These are phyloP conservation scores for Gymnosoma rotundatum DNA, from an alignment of 2,888 invertebrate genomes.

Conservation along the genomic window DNA sequence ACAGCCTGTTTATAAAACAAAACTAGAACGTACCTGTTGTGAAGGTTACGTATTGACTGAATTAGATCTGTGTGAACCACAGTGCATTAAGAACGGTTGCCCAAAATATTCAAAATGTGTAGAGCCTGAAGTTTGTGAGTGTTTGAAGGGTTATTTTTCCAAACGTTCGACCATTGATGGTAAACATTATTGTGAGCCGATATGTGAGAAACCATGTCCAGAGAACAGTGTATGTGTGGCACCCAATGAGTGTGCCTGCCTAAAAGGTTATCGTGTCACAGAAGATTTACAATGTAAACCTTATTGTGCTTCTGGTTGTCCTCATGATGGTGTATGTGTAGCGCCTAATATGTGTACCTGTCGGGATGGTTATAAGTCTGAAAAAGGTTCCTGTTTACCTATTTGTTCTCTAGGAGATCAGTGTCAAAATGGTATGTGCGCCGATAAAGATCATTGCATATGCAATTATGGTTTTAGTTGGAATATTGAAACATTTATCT, in stretches of 20 bases:
- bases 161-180: slow-evolving; percentile 70
- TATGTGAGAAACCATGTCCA: slow-evolving; percentile 73
- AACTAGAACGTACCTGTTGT: slow-evolving; percentile 73
- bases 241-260: slow-evolving; percentile 76
- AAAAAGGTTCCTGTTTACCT: slow-evolving; percentile 73
- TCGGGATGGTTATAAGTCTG: slow-evolving; percentile 21
- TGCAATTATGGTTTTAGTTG: slow-evolving; percentile 73
- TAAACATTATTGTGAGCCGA: slow-evolving; percentile 76
- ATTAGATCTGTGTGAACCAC: slow-evolving; percentile 75
- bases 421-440: slow-evolving; percentile 75
- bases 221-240: slow-evolving; percentile 73
- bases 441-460: slow-evolving; percentile 71
- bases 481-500: slow-evolving; percentile 64
- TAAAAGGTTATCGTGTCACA: slow-evolving; percentile 69
- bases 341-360: slow-evolving; percentile 49
- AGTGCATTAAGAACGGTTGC: slow-evolving; percentile 74
- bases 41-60: slow-evolving; percentile 74
- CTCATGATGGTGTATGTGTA: slow-evolving; percentile 47
- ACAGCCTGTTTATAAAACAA: slow-evolving; percentile 71
- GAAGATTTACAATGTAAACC: slow-evolving; percentile 35
- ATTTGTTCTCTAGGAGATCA: slow-evolving; percentile 73
- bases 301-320: slow-evolving; percentile 54
- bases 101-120: slow-evolving; percentile 75
- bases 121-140: slow-evolving; percentile 76
- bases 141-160: slow-evolving; percentile 74